Conservation (phyloP, 2,797 vertebrate species). For the Astyanax mexicanus region DNA sequence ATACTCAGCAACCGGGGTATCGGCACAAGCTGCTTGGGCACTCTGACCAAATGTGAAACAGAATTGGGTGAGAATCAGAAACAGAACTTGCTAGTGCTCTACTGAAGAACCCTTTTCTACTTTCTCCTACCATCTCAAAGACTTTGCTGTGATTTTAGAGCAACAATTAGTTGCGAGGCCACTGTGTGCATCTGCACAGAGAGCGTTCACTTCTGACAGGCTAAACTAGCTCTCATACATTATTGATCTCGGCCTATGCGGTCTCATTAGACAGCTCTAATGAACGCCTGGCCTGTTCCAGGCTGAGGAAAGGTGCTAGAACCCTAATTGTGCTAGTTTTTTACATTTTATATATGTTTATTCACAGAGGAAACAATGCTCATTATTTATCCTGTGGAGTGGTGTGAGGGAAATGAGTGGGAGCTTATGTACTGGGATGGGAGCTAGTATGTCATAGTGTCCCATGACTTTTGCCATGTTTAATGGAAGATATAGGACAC, state of each 20-base stretch:
- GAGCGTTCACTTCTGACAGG: not conserved
- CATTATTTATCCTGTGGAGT: not conserved
- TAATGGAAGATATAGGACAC: no score
- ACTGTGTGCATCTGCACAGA: not conserved
- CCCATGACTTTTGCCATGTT: no score
- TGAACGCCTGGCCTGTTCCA: not conserved
- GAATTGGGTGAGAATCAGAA: no score
- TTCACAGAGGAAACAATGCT: not conserved
- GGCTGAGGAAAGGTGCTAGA: not conserved
- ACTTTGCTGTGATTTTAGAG: not conserved
- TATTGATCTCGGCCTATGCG: conserved; percentile 3
- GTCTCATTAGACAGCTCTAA: not conserved
- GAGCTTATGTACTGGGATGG: no score
- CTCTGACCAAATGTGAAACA: no score
- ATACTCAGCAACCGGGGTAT: no score
- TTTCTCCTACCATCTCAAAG: not conserved
- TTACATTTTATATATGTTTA: not conserved
- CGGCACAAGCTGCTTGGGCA: no score
- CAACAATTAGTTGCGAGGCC: not conserved
- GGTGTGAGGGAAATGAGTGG: not conserved
- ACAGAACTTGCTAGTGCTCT: not conserved
- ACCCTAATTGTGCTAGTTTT: not conserved
- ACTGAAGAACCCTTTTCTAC: not conserved
- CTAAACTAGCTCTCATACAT: conserved; percentile 4
- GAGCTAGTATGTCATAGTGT: no score